Conservation (phyloP, 1,140 invertebrate species). For the Liolophura sinensis region DNA sequence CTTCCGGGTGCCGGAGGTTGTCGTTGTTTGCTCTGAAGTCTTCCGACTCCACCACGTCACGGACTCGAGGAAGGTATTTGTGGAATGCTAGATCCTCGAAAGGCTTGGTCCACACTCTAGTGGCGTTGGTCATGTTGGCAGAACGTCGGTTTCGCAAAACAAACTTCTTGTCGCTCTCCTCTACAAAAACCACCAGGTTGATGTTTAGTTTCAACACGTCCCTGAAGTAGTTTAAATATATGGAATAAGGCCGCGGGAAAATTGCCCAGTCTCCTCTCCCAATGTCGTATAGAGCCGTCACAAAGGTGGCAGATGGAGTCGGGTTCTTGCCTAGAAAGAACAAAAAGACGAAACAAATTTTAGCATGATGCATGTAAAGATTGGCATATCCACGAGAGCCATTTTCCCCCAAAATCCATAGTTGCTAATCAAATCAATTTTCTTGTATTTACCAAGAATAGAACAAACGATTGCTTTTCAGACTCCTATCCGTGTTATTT, state of each 20-base stretch:
- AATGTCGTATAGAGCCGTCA: conserved; percentile 22
- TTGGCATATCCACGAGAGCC: too few relatives aligned
- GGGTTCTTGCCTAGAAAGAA: not conserved
- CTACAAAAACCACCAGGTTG: conserved; percentile 13
- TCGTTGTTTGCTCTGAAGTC: conserved; percentile 20
- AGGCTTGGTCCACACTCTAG: not conserved
- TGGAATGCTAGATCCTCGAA: conserved; percentile 10
- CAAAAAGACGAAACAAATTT: too few relatives aligned
- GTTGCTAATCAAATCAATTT: too few relatives aligned
- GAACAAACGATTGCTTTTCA: too few relatives aligned
- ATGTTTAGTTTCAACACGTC: conserved; percentile 14
- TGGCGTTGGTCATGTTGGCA: conserved; percentile 1
- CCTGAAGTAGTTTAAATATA: conserved; percentile 10
- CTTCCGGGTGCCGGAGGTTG: conserved; percentile 25
- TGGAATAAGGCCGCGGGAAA: conserved; percentile 11
- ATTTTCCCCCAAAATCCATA: too few relatives aligned
- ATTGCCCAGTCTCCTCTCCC: conserved; percentile 9
- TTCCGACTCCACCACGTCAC: conserved; percentile 12
- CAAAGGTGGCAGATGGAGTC: conserved; percentile 10
- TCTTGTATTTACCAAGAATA: too few relatives aligned
- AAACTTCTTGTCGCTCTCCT: conserved; percentile 2
- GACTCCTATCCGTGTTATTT: too few relatives aligned
- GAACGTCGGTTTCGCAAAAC: not conserved
- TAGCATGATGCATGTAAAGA: too few relatives aligned
- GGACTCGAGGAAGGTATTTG: conserved; percentile 13